phyloP scores from a whole-genome alignment of 2,113 vertebrate genomes.

The Tautogolabrus adspersus region DNA sequence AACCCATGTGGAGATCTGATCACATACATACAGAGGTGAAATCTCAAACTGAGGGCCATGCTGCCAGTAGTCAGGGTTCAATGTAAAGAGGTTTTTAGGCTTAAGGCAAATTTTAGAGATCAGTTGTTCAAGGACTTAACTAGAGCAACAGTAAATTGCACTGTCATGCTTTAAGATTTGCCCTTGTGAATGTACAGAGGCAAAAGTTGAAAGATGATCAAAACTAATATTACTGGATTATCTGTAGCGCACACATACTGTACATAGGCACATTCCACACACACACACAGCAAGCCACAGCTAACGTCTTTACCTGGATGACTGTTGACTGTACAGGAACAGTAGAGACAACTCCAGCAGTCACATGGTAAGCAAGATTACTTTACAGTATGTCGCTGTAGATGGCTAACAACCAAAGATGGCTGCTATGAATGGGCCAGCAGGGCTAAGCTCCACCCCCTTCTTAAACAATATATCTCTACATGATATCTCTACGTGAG shows the following conservation, averaged over 20 bases:
- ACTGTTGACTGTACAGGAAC: not conserved
- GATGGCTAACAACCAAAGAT: not conserved
- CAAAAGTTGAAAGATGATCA: slow-evolving; percentile 6
- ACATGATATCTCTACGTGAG: no score
- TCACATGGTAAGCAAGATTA: not conserved
- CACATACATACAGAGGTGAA: not conserved
- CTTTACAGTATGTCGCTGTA: not conserved
- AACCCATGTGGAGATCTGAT: slow-evolving; percentile 1
- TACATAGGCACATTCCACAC: no score
- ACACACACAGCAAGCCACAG: not conserved
- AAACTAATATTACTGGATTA: not conserved
- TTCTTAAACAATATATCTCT: no score
- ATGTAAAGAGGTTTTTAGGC: not conserved
- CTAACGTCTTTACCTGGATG: not conserved
- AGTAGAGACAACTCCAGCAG: not conserved
- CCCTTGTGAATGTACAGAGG: not conserved
- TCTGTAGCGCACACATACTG: slow-evolving; percentile 2
- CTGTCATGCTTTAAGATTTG: not conserved
- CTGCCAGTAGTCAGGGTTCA: not conserved
- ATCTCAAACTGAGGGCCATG: not conserved
- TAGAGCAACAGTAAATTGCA: not conserved
- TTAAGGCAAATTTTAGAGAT: not conserved
- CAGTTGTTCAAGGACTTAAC: not conserved
- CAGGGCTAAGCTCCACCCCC: no score
- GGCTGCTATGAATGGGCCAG: no score